A percentile compares a stretch with the other conserved stretches of the same genome.
Evolutionary conservation across 2,797 vertebrate species (phyloP).

Genomic region (Tiaroga cobitis): DNA sequence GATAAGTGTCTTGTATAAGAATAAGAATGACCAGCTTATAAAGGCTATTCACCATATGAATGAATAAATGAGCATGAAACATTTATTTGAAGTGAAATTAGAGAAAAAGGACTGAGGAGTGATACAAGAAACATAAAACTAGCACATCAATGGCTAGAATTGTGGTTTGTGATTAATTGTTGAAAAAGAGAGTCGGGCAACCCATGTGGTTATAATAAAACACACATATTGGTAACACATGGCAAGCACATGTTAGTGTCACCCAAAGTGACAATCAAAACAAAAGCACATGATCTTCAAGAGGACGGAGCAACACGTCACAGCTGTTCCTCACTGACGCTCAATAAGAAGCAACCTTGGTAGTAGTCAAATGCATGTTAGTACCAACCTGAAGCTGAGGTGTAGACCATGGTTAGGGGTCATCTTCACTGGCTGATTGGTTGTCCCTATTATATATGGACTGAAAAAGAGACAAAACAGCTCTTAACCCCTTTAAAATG

Average conservation of each 20-base stretch:
- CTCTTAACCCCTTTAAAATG: neutral
- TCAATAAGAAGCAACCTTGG: neutral
- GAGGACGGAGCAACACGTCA: neutral
- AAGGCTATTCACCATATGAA: no score
- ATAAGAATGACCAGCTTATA: neutral
- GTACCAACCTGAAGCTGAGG: slow-evolving; percentile 92
- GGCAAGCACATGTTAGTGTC: neutral
- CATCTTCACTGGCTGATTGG: slow-evolving; percentile 98
- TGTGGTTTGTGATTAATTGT: neutral
- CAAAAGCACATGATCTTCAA: neutral
- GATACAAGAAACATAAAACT: neutral
- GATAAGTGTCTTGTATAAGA: neutral
- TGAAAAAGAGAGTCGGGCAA: neutral
- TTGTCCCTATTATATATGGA: slow-evolving; percentile 97
- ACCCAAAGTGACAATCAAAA: neutral
- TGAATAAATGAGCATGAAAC: neutral
- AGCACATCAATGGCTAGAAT: neutral
- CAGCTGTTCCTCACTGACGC: neutral
- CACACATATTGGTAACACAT: neutral
- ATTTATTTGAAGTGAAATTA: neutral
- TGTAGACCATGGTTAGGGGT: slow-evolving; percentile 94
- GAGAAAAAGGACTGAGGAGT: neutral
- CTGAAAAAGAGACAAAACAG: slow-evolving; percentile 68
- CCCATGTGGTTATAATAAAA: neutral
- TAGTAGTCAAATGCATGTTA: neutral